Conservation (phyloP, 2,113 vertebrate genomes). For the Eulemur macaco region DNA sequence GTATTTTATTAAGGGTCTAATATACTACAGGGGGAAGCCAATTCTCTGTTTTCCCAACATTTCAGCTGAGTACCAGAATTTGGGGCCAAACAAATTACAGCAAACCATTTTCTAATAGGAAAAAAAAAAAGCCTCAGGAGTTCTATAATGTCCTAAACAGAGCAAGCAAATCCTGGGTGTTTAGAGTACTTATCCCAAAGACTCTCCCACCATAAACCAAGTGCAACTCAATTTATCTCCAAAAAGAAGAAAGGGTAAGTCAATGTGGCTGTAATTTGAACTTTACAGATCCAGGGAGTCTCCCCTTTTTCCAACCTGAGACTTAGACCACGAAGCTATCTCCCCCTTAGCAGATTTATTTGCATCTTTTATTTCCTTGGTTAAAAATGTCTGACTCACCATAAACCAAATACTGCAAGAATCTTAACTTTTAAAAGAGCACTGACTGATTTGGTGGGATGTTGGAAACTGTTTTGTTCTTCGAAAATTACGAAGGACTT, state of each 20-base stretch:
- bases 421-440: constrained; percentile 33
- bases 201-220: constrained; percentile 37
- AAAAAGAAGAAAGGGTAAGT: background rate
- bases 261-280: constrained; percentile 36
- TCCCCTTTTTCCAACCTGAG: constrained; percentile 18
- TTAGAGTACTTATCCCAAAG: constrained; percentile 30
- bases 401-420: constrained; percentile 16
- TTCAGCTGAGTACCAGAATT: constrained; percentile 57
- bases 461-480: background rate
- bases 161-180: constrained; percentile 43
- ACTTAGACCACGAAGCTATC: constrained; percentile 7
- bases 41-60: constrained; percentile 66
- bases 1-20: constrained; percentile 77
- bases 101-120: constrained; percentile 60
- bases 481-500: background rate
- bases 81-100: constrained; percentile 68
- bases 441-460: constrained; percentile 5
- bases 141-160: constrained; percentile 46
- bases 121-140: background rate
- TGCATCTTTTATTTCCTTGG: constrained; percentile 46
- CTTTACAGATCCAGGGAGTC: background rate
- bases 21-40: constrained; percentile 61
- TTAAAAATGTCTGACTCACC: constrained; percentile 57
- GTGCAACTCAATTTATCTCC: constrained; percentile 18
- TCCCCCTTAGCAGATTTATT: constrained; percentile 12